Evolutionary conservation across 1,140 invertebrate genomes (phyloP), one percentile per base, ranked within the genome.

Genomic region (Melitaea cinxia): DNA sequence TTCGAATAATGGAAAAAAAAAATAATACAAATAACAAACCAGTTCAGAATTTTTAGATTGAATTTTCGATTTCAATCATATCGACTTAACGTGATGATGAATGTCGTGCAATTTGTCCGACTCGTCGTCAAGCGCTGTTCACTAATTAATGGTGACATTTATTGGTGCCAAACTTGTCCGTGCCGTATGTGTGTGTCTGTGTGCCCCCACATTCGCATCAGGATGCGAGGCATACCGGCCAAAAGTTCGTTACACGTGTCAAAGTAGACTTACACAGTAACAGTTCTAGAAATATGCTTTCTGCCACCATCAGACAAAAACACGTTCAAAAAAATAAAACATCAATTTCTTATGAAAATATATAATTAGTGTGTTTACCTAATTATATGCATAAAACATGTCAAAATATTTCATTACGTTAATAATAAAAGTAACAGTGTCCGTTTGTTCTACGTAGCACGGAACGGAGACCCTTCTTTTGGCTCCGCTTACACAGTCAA

Each of bases 91-190:
- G 72, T 76, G 63, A 23, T 60, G 68, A 75, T 71, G 59, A 68
- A 64, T 69, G 77, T 76, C 76, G 70, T 79, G 75, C 74, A 80
- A 82, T 85, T 85, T 85, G 83, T 85, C 76, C 69, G 73, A 72
- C 77, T 77, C 75, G 80, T 78, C 77, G 80, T 78, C 78, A 73
- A 68, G 59, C 67, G 72, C 76, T 68, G 68, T 71, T 75, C 81
- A 80, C 80, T 83, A 80, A 83, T 83, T 83, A 82, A 82, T 77
- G 75, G 75, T 69, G 72, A 79, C 79, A 79, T 83, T 80, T 75
- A 83, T 71, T 68, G 71, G 73, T 78, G 78, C 82, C 80, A 77
- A 81, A 82, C 74, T 79, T 77, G 74, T 76, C 67, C 74, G 68
- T 30, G 26, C n/a, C 19, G 42, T 21, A n/a, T 58, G 10, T 47